phyloP scores from a whole-genome alignment of 2,888 invertebrate genomes.

The Sthenelais limicola region DNA sequence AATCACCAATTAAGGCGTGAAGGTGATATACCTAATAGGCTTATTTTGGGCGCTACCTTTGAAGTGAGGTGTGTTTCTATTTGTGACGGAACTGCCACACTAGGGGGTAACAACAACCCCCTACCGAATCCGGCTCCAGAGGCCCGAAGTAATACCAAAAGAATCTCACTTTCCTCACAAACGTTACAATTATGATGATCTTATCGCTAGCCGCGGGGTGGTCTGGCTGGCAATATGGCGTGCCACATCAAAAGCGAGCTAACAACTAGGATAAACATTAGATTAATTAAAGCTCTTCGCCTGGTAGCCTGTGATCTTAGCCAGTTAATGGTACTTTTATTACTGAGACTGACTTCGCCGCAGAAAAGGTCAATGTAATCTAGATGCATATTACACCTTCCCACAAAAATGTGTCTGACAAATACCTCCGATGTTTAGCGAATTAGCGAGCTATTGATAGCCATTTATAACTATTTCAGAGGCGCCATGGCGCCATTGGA shows the following conservation, averaged over 20 bases:
- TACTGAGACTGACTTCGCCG: neutral
- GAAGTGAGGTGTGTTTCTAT: too few species aligned
- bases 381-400: constrained; percentile 11
- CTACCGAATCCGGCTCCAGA: too few species aligned
- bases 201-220: constrained; percentile 12
- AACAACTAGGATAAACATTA: constrained; percentile 35
- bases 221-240: constrained; percentile 32
- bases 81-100: too few species aligned
- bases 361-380: neutral
- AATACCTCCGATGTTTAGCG: neutral
- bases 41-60: too few species aligned
- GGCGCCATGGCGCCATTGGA: too few species aligned
- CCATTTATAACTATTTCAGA: too few species aligned
- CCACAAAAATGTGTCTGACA: constrained; percentile 18
- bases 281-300: constrained; percentile 35
- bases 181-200: neutral
- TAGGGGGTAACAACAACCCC: too few species aligned
- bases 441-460: constrained; percentile 33
- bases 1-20: too few species aligned
- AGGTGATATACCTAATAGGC: too few species aligned
- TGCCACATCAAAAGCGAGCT: neutral
- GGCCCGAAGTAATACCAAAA: too few species aligned
- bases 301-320: neutral
- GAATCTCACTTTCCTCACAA: too few species aligned
- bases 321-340: constrained; percentile 26